Conservation (phyloP, 2,888 invertebrate species). For the Trachelus troglodyta region DNA sequence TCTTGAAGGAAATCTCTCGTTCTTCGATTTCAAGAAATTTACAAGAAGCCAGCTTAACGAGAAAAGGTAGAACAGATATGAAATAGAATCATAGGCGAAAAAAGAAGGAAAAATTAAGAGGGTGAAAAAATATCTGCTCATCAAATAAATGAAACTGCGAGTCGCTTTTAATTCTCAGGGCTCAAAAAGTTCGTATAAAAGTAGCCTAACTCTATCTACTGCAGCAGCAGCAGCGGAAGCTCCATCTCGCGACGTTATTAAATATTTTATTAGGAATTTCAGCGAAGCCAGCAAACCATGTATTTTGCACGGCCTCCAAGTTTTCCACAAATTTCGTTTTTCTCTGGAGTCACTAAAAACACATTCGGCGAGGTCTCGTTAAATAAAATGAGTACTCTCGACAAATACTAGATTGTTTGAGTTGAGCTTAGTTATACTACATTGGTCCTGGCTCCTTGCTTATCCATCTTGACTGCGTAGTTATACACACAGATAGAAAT, state of each 20-base stretch:
- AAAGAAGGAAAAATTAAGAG: background rate
- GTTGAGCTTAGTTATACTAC: background rate
- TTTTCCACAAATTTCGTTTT: no score
- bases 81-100: no score
- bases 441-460: background rate
- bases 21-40: no score
- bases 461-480: no score
- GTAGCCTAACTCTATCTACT: constrained; percentile 7
- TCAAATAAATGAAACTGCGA: constrained; percentile 1
- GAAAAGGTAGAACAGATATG: no score
- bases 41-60: no score
- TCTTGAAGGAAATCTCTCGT: no score
- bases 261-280: constrained; percentile 41
- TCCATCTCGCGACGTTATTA: constrained; percentile 40
- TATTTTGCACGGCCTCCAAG: background rate
- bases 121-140: background rate
- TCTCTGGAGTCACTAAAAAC: no score
- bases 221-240: background rate
- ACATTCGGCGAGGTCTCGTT: no score
- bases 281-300: constrained; percentile 5
- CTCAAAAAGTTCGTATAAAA: background rate
- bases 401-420: background rate
- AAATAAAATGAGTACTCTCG: no score
- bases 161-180: background rate
- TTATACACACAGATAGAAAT: no score